Percentiles rank a stretch among this genome's conserved stretches.
Evolutionary conservation across 2,113 vertebrate species (phyloP).

Genomic region (Pipa parva): DNA sequence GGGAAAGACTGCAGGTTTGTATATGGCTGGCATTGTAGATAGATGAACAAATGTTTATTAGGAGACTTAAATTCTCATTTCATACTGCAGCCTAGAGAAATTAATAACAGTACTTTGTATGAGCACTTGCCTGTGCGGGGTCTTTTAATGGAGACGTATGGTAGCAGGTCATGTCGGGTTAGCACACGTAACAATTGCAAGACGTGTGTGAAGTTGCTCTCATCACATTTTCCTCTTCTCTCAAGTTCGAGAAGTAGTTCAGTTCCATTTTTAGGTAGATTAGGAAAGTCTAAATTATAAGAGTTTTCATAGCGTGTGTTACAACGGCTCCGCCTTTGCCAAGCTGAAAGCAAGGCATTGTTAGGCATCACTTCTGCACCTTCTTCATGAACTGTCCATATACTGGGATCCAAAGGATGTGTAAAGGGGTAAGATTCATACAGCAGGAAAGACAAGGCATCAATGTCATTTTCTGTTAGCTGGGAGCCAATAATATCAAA

Average conservation of each 20-base stretch:
- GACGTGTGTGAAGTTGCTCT: constrained; percentile 73
- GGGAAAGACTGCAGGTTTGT: too few species aligned
- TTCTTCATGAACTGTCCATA: constrained; percentile 58
- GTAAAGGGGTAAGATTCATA: constrained; percentile 65
- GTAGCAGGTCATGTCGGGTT: constrained; percentile 80
- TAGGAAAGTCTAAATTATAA: constrained; percentile 35
- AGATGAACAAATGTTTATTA: too few species aligned
- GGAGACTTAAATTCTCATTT: too few species aligned
- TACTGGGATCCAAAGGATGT: constrained; percentile 67
- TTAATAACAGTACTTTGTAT: too few species aligned
- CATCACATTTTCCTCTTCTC: constrained; percentile 70
- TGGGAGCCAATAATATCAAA: constrained; percentile 82
- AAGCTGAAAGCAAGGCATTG: constrained; percentile 52
- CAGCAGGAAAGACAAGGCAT: constrained; percentile 78
- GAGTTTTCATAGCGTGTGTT: neutral
- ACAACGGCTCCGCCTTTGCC: constrained; percentile 51
- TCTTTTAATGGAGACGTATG: constrained; percentile 74
- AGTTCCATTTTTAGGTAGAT: constrained; percentile 66
- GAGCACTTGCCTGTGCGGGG: constrained; percentile 68
- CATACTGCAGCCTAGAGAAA: too few species aligned
- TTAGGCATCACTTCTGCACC: constrained; percentile 42
- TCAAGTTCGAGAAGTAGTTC: constrained; percentile 79
- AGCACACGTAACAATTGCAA: constrained; percentile 78
- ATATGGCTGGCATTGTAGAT: too few species aligned
- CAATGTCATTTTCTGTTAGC: constrained; percentile 75